These are phyloP conservation scores for Callosobruchus maculatus DNA, from an alignment of 2,888 invertebrate genomes.

Conservation along the genomic window DNA sequence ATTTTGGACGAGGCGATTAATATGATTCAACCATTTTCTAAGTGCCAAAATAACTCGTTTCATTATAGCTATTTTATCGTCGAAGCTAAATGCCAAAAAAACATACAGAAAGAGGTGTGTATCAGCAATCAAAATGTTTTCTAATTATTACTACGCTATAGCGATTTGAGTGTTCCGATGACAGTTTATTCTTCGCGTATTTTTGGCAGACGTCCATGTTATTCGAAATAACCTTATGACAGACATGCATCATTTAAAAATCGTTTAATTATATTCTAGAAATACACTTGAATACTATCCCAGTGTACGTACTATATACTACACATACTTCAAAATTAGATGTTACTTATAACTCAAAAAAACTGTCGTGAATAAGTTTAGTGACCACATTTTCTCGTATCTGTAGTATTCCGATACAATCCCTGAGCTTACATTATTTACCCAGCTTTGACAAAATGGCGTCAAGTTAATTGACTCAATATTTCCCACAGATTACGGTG, in stretches of 20 bases:
- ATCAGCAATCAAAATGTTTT: not conserved
- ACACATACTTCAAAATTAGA: too few species aligned
- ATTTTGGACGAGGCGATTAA: not conserved
- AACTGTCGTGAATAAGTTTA: too few species aligned
- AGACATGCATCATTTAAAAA: not conserved
- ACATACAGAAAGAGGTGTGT: not conserved
- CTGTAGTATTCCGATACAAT: too few species aligned
- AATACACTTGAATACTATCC: not conserved
- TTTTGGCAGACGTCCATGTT: not conserved
- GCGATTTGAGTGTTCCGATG: not conserved
- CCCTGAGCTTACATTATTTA: too few species aligned
- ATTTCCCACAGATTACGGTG: too few species aligned
- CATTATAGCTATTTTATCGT: too few species aligned
- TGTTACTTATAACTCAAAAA: too few species aligned
- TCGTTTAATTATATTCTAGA: not conserved
- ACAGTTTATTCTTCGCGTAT: not conserved
- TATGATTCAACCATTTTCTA: not conserved
- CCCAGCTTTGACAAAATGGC: too few species aligned
- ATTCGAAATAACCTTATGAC: not conserved
- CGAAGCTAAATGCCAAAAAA: not conserved
- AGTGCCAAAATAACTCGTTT: not conserved
- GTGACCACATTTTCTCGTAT: too few species aligned
- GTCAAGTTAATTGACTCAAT: too few species aligned
- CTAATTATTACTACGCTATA: not conserved
- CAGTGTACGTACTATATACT: too few species aligned